A percentile compares a stretch with the other conserved stretches of the same genome.
Evolutionary conservation across 2,888 invertebrate species (phyloP).

Genomic region (Bimastos eiseni): DNA sequence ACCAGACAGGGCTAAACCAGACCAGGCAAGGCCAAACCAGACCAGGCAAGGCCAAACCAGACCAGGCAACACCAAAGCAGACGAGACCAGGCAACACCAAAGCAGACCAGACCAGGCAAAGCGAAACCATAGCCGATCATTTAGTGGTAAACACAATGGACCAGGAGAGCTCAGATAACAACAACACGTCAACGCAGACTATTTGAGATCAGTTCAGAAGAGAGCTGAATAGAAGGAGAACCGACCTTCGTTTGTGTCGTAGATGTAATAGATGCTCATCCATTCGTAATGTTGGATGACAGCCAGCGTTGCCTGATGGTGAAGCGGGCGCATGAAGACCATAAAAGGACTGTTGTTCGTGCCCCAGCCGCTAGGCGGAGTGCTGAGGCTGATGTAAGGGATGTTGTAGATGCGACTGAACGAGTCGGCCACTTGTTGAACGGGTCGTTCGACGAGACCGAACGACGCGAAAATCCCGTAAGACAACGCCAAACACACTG

Average conservation of each 20-base stretch:
- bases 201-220: not conserved
- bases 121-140: no score
- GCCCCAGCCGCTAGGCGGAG: not conserved
- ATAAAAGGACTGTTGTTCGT: not conserved
- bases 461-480: conserved; percentile 18
- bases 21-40: not conserved
- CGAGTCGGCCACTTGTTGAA: not conserved
- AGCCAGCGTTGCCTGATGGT: conserved; percentile 32
- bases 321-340: conserved; percentile 27
- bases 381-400: conserved; percentile 9
- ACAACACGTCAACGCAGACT: not conserved
- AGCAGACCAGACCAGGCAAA: no score
- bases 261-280: conserved; percentile 32
- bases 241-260: conserved; percentile 30
- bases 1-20: not conserved
- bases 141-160: no score
- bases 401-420: conserved; percentile 23
- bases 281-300: conserved; percentile 31
- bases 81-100: not conserved
- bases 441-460: not conserved
- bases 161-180: no score
- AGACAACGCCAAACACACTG: not conserved
- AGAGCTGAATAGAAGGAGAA: not conserved
- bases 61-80: not conserved
- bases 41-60: not conserved